These are phyloP conservation scores for Indri indri DNA, from an alignment of 2,113 vertebrate genomes.

Conservation along the genomic window DNA sequence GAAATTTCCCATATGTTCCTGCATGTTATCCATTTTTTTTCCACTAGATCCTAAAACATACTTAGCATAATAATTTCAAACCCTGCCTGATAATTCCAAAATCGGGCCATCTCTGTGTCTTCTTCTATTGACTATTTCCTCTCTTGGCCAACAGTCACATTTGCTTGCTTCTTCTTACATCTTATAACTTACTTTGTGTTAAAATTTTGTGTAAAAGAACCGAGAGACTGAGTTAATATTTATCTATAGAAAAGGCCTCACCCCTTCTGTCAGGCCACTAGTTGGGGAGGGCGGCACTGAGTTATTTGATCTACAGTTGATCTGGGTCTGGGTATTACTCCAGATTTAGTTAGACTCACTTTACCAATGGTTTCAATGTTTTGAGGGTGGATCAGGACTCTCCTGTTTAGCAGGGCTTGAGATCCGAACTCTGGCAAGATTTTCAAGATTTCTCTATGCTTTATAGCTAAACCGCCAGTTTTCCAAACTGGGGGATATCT, in stretches of 20 bases:
- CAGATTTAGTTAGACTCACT: background rate
- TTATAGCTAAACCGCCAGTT: background rate
- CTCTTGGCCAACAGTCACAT: background rate
- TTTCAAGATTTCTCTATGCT: background rate
- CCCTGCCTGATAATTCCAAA: background rate
- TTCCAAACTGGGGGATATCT: background rate
- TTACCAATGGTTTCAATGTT: background rate
- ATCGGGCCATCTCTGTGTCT: background rate
- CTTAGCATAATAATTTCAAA: background rate
- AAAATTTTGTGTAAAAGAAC: background rate
- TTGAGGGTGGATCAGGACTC: background rate
- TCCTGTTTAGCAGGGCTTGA: background rate
- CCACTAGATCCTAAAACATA: background rate
- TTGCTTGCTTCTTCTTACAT: background rate
- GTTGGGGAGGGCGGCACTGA: background rate
- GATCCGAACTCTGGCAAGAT: background rate
- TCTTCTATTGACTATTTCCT: background rate
- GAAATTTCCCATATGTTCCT: background rate
- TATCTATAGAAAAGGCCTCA: background rate
- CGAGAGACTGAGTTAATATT: background rate
- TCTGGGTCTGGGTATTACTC: background rate
- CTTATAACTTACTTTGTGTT: background rate
- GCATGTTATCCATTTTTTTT: background rate
- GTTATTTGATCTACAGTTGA: background rate
- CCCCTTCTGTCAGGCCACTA: background rate